Conservation (phyloP, 2,797 vertebrate genomes). For the Artibeus lituratus region DNA sequence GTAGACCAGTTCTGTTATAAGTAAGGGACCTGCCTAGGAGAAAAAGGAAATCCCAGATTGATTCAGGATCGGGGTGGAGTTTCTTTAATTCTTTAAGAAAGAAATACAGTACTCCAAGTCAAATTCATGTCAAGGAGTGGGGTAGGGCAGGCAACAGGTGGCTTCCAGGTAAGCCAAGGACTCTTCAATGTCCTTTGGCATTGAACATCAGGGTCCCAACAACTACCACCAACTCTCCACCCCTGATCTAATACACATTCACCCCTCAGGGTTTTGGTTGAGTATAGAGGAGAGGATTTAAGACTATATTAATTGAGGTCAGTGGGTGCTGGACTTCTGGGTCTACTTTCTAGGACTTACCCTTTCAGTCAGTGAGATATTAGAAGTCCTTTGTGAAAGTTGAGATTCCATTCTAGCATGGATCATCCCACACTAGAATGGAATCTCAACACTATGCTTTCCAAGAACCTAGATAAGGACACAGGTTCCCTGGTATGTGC, state of each 20-base stretch:
- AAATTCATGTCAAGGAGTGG: neutral
- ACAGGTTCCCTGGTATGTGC: neutral
- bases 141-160: neutral
- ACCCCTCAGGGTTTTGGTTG: neutral
- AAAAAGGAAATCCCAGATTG: neutral
- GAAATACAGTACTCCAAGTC: neutral
- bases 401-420: neutral
- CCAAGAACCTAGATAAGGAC: neutral
- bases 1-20: neutral
- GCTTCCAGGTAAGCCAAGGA: neutral
- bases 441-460: too few relatives aligned
- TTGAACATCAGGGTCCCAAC: neutral
- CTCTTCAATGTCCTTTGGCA: neutral
- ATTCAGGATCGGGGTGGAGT: neutral
- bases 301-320: neutral
- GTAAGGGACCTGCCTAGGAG: neutral
- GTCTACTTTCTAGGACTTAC: neutral
- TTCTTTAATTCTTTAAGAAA: neutral
- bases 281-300: neutral
- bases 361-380: neutral
- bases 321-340: neutral
- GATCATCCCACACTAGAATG: neutral
- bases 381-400: neutral
- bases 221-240: neutral
- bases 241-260: neutral